phyloP scores from a whole-genome alignment of 2,888 invertebrate genomes.

The Macaria notata region DNA sequence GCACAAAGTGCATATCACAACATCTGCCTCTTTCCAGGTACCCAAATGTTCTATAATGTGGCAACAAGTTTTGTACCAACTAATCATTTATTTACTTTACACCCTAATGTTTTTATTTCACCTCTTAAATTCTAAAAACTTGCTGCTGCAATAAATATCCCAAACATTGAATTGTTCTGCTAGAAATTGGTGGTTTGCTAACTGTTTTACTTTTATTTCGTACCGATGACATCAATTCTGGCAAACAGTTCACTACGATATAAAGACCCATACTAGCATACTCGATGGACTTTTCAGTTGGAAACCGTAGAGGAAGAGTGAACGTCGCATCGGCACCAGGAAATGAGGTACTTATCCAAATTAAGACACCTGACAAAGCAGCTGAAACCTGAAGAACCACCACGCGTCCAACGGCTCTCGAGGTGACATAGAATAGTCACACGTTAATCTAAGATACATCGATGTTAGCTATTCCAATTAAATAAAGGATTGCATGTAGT shows the following conservation, averaged over 20 bases:
- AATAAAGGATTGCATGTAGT: conserved; percentile 64
- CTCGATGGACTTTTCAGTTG: conserved; percentile 81
- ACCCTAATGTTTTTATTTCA: conserved; percentile 7
- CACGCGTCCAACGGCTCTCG: conserved; percentile 53
- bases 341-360: conserved; percentile 75
- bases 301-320: conserved; percentile 55
- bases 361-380: conserved; percentile 46
- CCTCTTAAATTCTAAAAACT: conserved; percentile 35
- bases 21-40: conserved; percentile 78
- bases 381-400: conserved; percentile 32
- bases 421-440: conserved; percentile 76
- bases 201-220: background rate
- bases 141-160: conserved; percentile 55
- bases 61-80: conserved; percentile 52
- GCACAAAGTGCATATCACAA: conserved; percentile 59
- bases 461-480: conserved; percentile 46
- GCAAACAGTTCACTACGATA: conserved; percentile 43
- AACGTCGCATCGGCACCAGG: conserved; percentile 25
- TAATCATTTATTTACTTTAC: conserved; percentile 4
- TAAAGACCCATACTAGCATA: conserved; percentile 67
- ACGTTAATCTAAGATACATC: conserved; percentile 43
- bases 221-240: conserved; percentile 33
- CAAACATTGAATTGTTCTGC: conserved; percentile 53
- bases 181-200: conserved; percentile 44
- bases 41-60: conserved; percentile 57